Evolutionary conservation across 2,888 invertebrate species (phyloP), one percentile per base, ranked within the genome.

Genomic region (Drosophila monieri): DNA sequence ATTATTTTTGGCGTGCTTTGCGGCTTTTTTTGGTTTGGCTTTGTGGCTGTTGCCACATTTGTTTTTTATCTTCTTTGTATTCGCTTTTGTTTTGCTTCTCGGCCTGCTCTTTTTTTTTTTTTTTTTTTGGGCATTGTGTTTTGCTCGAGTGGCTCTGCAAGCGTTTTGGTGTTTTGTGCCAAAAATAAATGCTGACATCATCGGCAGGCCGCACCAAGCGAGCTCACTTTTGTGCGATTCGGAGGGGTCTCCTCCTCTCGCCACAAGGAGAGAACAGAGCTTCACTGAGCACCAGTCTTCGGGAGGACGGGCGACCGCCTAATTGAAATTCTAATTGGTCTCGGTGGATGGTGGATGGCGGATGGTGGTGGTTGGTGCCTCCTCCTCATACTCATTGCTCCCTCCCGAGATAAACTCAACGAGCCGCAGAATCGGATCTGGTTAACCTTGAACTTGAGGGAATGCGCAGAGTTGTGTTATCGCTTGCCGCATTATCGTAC

Each of bases 1-100:
- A 78, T 88, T 84, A 83, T 85, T 84, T 88, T 84, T 88, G 88
- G 88, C 88, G 74, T 88, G 77, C 78, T 87, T 84, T 85, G 81
- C 76, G 79, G 89, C 78, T 78, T 87, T 79, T 79, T 78, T 85
- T 68, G 52, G 79, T 71, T 54, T 58, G 69, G 66, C 65, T 62
- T 9, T 74, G 64, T 74, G 64, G 74, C 54, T 71, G 67, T 35
- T 54, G 18, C 18, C 9, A 18, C 43, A 10, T 10, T 52, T 27
- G 10, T 43, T 52, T 27, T 18, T 43, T 10, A 47, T 27, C 9
- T 43, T 21, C 10, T 43, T 43, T 43, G 12, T 65, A 46, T 44
- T 61, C 52, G 41, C 43, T 58, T 56, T 72, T 49, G 64, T 51
- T 64, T 46, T 43, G 61, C 44, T 70, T 75, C 60, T 80, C 59